Base-by-base conservation (phyloP, 2,797 vertebrate genomes). In the Sebastes umbrosus region DNA sequence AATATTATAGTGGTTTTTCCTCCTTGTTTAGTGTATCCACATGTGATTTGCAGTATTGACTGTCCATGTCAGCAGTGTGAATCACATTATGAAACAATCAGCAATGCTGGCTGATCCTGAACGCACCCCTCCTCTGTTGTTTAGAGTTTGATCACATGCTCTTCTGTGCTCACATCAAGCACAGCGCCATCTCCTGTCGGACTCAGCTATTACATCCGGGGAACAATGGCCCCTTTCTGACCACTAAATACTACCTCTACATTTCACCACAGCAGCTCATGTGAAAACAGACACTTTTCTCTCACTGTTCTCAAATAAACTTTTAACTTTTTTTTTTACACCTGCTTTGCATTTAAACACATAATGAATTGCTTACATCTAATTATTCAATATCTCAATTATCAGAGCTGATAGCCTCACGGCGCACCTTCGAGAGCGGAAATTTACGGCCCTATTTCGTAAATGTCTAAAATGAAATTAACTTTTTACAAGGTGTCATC, bases 401-500 rank as follows among this genome's bases (percentile, higher is more conserved):
- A 92, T 94, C 87, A 27, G 85, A 75, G 86, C 85, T 83, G 87
- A 89, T 91, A 73, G 80, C 84, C 87, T 88, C 73, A 43, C 54
- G 78, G 87, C 77, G 76, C 90, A 88, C 74, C 87, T 52, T 82
- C 55, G 12, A 78, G 84, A 89, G 85, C 87, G 87, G 75, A 87
- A 87, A 94, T 95, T 94, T 94, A 94, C 91, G 89, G 87, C 93
- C 87, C 87, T 72, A 76, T 94, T 93, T 87, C 71, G 85, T 91
- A 93, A 91, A 94, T 91, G 94, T 93, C 93, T 93, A 88, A 92
- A 94, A 93, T 93, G 89, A 94, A 94, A 94, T 94, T 94, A 94
- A 94, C 92, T 92, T 95, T 94, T 93, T 93, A 93, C 92, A 94
- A 89, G 92, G 91, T 93, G 94, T 94, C 94, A 93, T 93, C 90